phyloP scores from a whole-genome alignment of 2,113 vertebrate species.

The Pangasianodon hypophthalmus region DNA sequence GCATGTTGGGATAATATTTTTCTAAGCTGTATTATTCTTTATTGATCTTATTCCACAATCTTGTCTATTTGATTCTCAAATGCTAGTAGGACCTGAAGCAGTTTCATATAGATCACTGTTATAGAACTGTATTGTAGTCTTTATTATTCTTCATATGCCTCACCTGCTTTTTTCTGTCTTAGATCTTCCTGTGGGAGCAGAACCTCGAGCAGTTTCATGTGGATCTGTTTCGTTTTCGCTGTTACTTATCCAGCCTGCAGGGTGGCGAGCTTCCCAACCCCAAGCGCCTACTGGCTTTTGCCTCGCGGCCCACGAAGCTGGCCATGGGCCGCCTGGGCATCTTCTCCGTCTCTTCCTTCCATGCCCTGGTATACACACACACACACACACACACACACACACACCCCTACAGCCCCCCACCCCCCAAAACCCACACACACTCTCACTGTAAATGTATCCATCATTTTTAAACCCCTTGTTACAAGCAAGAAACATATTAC shows the following conservation, averaged over 20 bases:
- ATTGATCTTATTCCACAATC: background rate
- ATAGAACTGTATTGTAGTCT: background rate
- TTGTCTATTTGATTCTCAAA: conserved; percentile 23
- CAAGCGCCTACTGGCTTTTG: conserved; percentile 83
- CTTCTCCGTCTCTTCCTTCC: conserved; percentile 87
- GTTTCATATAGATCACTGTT: conserved; percentile 89
- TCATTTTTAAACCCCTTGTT: background rate
- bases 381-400: background rate
- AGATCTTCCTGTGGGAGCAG: conserved; percentile 91
- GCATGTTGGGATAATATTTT: background rate
- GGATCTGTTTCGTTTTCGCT: conserved; percentile 87
- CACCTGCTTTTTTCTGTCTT: background rate
- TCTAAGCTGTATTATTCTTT: background rate
- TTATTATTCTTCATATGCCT: background rate
- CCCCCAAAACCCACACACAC: background rate
- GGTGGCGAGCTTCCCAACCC: conserved; percentile 88
- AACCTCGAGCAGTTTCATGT: conserved; percentile 89
- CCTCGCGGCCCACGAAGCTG: conserved; percentile 85
- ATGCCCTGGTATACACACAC: conserved; percentile 76
- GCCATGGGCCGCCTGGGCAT: conserved; percentile 84
- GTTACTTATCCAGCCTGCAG: conserved; percentile 86
- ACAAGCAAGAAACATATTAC: background rate
- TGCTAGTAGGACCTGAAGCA: conserved; percentile 89
- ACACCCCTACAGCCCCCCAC: background rate
- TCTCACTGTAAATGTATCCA: background rate